Evolutionary conservation across 1,140 invertebrate genomes (phyloP), one percentile per base, ranked within the genome.

Genomic region (Macrobrachium rosenbergii): DNA sequence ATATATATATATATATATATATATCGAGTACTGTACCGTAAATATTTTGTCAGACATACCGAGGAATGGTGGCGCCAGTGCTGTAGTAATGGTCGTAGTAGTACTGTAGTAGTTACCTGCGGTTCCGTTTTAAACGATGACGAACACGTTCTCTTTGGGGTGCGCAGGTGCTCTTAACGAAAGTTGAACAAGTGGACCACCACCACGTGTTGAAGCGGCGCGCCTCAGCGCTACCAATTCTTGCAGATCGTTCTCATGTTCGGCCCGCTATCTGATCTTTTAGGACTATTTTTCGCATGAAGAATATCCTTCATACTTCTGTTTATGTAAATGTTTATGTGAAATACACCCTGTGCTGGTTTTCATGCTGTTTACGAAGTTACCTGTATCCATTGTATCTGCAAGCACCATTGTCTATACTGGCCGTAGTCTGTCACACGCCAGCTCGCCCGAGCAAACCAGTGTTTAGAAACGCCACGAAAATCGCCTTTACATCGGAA

Each of bases 181-280:
- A 19, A 19, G 73, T 21, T 81, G 69, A 83, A 76, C 73, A 83
- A 83, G 73, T 83, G 82, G 82, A 76, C 59, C 82, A 83, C 59
- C 82, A 83, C 73, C 82, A 83, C 82, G 72, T 83, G 82, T 63
- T 77, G 59, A 59, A 58, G 82, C n/a, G 72, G 76, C 21, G 37
- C 10, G 12, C 45, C 58, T 59, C 82, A 77, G 62, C 28, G 59
- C 45, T 60, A 21, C 59, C 73, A 21, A 21, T 21, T 16, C 45
- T 28, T 62, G 21, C 69, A 60, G 45, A 37, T 83, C 23, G 21
- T 2, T 81, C 59, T n/a, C 28, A 10, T 59, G 77, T 60, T 28
- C 11, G 62, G 60, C 43, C 79, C 0, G 12, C 23, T 17, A 21
- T 5, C 21, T n/a, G 11, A 28, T 37, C 45, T 0, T 3, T n/a